phyloP scores from a whole-genome alignment of 2,113 vertebrate genomes.

The Stercorarius parasiticus region DNA sequence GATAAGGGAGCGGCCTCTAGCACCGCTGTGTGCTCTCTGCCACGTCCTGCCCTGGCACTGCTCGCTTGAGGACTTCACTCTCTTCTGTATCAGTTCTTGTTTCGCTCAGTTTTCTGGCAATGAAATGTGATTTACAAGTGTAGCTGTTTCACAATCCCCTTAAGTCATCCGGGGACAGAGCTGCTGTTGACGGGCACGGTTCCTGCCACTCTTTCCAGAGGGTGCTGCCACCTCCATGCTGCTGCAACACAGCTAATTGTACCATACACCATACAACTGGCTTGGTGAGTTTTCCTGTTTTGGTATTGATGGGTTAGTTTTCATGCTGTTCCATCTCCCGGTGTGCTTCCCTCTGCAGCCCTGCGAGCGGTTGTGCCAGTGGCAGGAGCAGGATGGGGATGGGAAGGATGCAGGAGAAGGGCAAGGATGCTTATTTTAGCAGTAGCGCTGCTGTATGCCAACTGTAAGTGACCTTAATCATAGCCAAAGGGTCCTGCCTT shows the following conservation, averaged over 20 bases:
- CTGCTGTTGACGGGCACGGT: background rate
- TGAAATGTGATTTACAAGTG: background rate
- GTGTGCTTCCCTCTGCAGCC: background rate
- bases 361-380: fast-evolving
- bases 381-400: background rate
- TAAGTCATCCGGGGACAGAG: background rate
- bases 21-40: background rate
- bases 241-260: background rate
- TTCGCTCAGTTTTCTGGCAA: background rate
- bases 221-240: background rate
- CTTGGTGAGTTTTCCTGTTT: background rate
- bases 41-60: background rate
- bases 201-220: background rate
- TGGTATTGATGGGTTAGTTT: background rate
- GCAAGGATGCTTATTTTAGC: background rate
- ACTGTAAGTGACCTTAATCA: background rate
- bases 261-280: background rate
- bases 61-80: background rate
- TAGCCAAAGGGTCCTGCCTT: background rate
- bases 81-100: background rate
- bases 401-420: background rate
- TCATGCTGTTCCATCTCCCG: background rate
- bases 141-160: background rate
- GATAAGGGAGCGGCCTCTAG: background rate
- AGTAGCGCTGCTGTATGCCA: fast-evolving